phyloP scores from a whole-genome alignment of 2,888 invertebrate genomes.

The Leuctra nigra region DNA sequence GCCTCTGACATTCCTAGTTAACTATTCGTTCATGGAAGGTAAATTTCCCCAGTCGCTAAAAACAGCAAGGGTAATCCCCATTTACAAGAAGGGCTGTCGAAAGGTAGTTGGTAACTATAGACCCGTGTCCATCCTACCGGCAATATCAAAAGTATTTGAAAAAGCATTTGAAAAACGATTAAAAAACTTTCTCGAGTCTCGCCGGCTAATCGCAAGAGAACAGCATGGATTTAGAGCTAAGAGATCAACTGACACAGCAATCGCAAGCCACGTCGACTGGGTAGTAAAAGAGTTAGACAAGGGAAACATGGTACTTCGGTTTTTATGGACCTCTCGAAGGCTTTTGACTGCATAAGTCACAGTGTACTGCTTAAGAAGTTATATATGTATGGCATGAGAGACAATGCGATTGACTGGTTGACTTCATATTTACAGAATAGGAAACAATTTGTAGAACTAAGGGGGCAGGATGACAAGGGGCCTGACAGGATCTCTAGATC shows the following conservation, averaged over 20 bases:
- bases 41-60: background rate
- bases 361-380: background rate
- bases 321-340: background rate
- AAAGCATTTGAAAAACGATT: background rate
- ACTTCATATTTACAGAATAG: background rate
- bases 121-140: background rate
- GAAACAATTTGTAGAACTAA: background rate
- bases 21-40: background rate
- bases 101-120: background rate
- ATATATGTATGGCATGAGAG: background rate
- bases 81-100: background rate
- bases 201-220: background rate
- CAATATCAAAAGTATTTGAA: slow-evolving; percentile 1
- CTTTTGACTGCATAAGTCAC: background rate
- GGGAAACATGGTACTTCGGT: background rate
- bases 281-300: background rate
- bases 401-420: background rate
- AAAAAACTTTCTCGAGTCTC: background rate
- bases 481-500: background rate
- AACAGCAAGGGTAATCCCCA: background rate
- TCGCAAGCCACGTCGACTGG: background rate
- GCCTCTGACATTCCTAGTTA: background rate
- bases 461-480: background rate
- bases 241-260: background rate
- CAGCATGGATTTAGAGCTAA: background rate